Base-by-base conservation (phyloP, 2,113 vertebrate species). In the Phrynosoma blainvillii region DNA sequence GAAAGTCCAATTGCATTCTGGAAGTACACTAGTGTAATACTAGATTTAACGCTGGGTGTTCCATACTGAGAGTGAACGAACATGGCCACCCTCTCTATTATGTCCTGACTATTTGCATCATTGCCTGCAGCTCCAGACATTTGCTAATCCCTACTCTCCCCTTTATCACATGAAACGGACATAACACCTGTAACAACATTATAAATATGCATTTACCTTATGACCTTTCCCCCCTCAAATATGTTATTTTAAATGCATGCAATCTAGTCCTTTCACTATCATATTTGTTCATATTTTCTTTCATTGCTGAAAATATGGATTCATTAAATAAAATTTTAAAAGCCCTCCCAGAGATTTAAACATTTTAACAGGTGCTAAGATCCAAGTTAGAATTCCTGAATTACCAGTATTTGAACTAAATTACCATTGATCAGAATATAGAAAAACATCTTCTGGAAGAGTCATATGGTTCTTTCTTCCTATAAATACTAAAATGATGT, bases 381-480 rank as follows among this genome's bases (percentile, higher is more conserved):
- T 76, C 80, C 92, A 89, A 89, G 94, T 95, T 92, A 86, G 80
- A 94, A 93, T 92, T 93, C 87, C 88, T 93, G 93, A 94, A 91
- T 95, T 93, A n/a, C n/a, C n/a, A n/a, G n/a, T n/a, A 93, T 93
- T 92, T 93, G 88, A 94, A 90, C 89, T 93, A 92, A 94, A 95
- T 82, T 88, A 91, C 88, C 90, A 13, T 93, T 94, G 82, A 91
- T 91, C 90, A 93, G 93, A 92, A 96, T 93, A 94, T 94, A 94
- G 89, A 93, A 90, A 92, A 85, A 10, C 79, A 82, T 94, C 66
- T 92, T 90, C 88, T 88, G 91, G 25, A 76, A 56, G 66, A 92
- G 75, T 93, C 89, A 92, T 94, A 94, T 92, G 91, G 87, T 88
- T 92, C 93, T 92, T 93, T 84, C 71, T 56, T 85, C 87, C 85